A percentile compares a stretch with the other conserved stretches of the same genome.
These are phyloP conservation scores for Rhinichthys klamathensis DNA, from an alignment of 2,113 vertebrate genomes.

Conservation along the genomic window DNA sequence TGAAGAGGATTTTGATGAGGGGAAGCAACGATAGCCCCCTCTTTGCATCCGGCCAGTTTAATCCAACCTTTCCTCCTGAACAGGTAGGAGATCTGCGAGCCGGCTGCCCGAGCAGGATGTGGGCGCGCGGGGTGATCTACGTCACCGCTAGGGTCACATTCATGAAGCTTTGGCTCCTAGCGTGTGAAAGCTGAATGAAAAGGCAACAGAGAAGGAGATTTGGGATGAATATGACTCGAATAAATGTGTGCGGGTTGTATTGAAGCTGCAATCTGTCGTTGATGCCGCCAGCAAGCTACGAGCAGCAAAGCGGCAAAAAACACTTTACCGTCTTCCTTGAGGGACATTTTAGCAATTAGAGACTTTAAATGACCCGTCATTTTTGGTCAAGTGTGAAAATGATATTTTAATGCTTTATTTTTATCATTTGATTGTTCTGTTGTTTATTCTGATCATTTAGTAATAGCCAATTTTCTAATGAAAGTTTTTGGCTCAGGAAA, in stretches of 20 bases:
- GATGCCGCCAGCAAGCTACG: neutral
- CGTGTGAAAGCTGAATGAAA: constrained; percentile 35
- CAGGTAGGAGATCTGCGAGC: constrained; percentile 48
- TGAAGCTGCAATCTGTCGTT: constrained; percentile 18
- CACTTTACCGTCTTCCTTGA: neutral
- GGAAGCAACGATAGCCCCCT: constrained; percentile 67
- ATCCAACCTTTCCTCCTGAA: constrained; percentile 60
- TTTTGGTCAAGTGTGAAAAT: neutral
- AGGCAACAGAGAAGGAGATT: neutral
- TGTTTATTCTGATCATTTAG: neutral
- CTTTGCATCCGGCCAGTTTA: constrained; percentile 68
- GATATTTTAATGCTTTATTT: neutral
- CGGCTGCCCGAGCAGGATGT: constrained; percentile 54
- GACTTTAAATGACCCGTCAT: constrained; percentile 15
- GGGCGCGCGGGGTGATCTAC: constrained; percentile 28
- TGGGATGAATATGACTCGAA: constrained; percentile 17
- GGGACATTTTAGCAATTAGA: constrained; percentile 9
- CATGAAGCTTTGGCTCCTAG: constrained; percentile 29
- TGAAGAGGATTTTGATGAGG: constrained; percentile 69
- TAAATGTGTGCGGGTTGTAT: neutral
- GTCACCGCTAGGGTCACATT: constrained; percentile 37
- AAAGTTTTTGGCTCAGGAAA: neutral
- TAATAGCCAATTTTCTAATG: neutral
- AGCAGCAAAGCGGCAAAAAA: neutral
- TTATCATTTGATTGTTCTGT: neutral